Base-by-base conservation (phyloP, 2,888 invertebrate species). In the Mimas tiliae region DNA sequence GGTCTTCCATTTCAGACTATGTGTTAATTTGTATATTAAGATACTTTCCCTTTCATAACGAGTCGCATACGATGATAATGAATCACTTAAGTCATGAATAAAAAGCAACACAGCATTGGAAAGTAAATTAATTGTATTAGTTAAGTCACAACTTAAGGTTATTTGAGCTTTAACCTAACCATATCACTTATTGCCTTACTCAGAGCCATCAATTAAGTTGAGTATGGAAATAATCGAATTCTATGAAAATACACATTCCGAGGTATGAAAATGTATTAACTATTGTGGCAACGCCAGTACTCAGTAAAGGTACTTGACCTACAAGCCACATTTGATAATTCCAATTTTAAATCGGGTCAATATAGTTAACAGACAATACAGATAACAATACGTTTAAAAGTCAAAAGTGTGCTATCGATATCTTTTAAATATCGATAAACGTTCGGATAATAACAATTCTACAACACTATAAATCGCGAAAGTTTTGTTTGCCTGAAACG, bases 401-500 rank as follows among this genome's bases (percentile, higher is more conserved):
- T 6, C 38, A 21, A 19, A 42, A 19, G 38, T 19, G 58, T 42
- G 42, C 9, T 42, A 58, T 58, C 42, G 19, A 58, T 58, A 58
- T 58, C 38, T 42, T 19, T 19, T 34, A n/a, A n/a, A n/a, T 53
- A 58, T 58, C 58, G 58, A 58, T 58, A 42, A 42, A 38, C 34
- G 7, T 53, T 58, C 58, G 58, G 42, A 19, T 58, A 58, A 42
- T 38, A 16, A 6, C 42, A 19, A 11, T 53, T 34, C 7, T 33
- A 34, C 66, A 63, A 64, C 77, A 68, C 77, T 67, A 45, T 9
- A 19, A 42, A 63, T 55, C 64, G 67, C 70, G 69, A 75, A 69
- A 72, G 70, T 73, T 72, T 77, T 73, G 70, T 71, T 66, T 70
- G 68, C 67, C 72, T 66, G 47, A 64, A 69, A 52, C 63, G 27